Evolutionary conservation across 2,888 invertebrate species (phyloP).

Genomic region (Hirtodrosophila trivittata): DNA sequence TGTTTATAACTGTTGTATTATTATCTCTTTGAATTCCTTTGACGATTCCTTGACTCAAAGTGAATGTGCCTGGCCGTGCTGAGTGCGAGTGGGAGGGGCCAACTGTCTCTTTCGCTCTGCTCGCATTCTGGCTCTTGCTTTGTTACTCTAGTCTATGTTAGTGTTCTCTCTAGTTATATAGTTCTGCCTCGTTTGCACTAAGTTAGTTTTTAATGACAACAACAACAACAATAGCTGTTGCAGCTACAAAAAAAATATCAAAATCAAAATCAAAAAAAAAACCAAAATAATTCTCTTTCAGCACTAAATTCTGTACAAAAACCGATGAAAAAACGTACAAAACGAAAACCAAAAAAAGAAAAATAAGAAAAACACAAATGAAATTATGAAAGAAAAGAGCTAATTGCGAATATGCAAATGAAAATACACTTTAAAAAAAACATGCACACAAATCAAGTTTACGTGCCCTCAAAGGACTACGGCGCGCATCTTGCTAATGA

Average conservation of each 20-base stretch:
- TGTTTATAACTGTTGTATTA: constrained; percentile 34
- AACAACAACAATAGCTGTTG: background rate
- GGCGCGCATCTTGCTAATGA: constrained; percentile 58
- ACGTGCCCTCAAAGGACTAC: constrained; percentile 42
- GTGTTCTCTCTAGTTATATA: constrained; percentile 1
- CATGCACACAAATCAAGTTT: constrained; percentile 22
- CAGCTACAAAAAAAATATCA: constrained; percentile 22
- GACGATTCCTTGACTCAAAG: no score
- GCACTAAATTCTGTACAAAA: constrained; percentile 68
- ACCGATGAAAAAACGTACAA: constrained; percentile 53
- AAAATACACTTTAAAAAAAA: constrained; percentile 13
- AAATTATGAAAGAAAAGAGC: constrained; percentile 30
- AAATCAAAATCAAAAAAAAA: constrained; percentile 20
- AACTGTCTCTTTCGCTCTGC: constrained; percentile 33
- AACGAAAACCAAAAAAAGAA: constrained; percentile 31
- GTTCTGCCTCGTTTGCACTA: constrained; percentile 22
- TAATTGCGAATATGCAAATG: constrained; percentile 2
- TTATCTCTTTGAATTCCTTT: background rate
- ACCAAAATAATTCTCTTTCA: constrained; percentile 63
- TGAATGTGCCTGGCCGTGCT: no score
- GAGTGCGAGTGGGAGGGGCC: background rate
- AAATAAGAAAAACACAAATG: constrained; percentile 30
- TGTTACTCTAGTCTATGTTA: constrained; percentile 37
- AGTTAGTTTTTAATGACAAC: constrained; percentile 2
- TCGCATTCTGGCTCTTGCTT: constrained; percentile 23